Percentiles rank a stretch among this genome's conserved stretches.
phyloP scores from a whole-genome alignment of 2,888 invertebrate species.

The Apomyelois bistriatella region DNA sequence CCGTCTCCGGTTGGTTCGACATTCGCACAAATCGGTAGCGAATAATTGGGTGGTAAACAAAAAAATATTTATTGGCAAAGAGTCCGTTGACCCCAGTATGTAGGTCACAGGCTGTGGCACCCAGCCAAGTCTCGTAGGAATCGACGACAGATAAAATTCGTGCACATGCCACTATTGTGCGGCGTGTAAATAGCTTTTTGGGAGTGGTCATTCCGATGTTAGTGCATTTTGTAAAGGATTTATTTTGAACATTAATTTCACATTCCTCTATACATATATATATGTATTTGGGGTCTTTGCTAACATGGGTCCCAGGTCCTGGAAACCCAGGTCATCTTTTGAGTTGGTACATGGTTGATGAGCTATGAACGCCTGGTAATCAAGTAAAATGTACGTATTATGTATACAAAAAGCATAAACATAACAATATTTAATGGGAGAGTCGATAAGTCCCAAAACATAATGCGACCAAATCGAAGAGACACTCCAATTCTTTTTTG shows the following conservation, averaged over 20 bases:
- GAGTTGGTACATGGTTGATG: too few species aligned
- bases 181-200: constrained; percentile 23
- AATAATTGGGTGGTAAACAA: constrained; percentile 42
- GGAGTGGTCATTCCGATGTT: neutral
- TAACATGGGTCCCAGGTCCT: too few species aligned
- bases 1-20: constrained; percentile 5
- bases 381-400: too few species aligned
- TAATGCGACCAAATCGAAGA: too few species aligned
- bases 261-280: neutral
- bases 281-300: neutral
- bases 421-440: too few species aligned
- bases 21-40: constrained; percentile 17
- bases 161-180: constrained; percentile 32
- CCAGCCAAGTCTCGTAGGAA: constrained; percentile 28
- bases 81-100: constrained; percentile 36
- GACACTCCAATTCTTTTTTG: too few species aligned
- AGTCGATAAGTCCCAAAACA: too few species aligned
- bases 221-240: neutral
- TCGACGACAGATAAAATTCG: constrained; percentile 35
- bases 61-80: constrained; percentile 43
- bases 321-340: too few species aligned
- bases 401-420: too few species aligned
- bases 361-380: too few species aligned
- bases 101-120: constrained; percentile 40
- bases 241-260: too few species aligned